Evolutionary conservation across 2,888 invertebrate species (phyloP).

Genomic region (Brenthis ino): DNA sequence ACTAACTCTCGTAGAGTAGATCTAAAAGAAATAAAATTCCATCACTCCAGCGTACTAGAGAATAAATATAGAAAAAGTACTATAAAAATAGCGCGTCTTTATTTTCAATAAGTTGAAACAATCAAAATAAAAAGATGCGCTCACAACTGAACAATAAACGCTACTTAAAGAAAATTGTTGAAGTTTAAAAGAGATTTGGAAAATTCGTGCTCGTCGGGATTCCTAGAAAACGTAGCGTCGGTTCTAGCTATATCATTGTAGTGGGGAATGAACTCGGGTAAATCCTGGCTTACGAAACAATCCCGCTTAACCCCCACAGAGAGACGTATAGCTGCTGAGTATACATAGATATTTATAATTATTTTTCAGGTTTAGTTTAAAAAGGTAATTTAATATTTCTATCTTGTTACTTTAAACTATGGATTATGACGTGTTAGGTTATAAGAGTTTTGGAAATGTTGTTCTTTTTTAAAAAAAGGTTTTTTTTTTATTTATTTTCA

Average conservation of each 20-base stretch:
- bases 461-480: too few species aligned
- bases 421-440: too few species aligned
- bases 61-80: neutral
- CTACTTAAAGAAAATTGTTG: slow-evolving; percentile 31
- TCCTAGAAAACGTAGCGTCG: slow-evolving; percentile 46
- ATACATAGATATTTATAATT: slow-evolving; percentile 41
- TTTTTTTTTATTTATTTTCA: too few species aligned
- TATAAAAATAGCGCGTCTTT: neutral
- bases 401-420: too few species aligned
- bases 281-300: slow-evolving; percentile 54
- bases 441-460: too few species aligned
- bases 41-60: neutral
- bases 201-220: slow-evolving; percentile 34
- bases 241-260: slow-evolving; percentile 48
- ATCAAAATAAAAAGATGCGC: slow-evolving; percentile 36
- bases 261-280: slow-evolving; percentile 53
- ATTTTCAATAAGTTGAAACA: slow-evolving; percentile 11
- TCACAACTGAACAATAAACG: slow-evolving; percentile 26
- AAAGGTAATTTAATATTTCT: neutral
- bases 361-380: slow-evolving; percentile 24
- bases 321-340: slow-evolving; percentile 44
- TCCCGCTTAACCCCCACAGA: slow-evolving; percentile 37
- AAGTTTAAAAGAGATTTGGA: slow-evolving; percentile 33
- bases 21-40: too few species aligned
- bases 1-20: too few species aligned